Base-by-base conservation (phyloP, 2,888 invertebrate species). In the Eristalinus aeneus region DNA sequence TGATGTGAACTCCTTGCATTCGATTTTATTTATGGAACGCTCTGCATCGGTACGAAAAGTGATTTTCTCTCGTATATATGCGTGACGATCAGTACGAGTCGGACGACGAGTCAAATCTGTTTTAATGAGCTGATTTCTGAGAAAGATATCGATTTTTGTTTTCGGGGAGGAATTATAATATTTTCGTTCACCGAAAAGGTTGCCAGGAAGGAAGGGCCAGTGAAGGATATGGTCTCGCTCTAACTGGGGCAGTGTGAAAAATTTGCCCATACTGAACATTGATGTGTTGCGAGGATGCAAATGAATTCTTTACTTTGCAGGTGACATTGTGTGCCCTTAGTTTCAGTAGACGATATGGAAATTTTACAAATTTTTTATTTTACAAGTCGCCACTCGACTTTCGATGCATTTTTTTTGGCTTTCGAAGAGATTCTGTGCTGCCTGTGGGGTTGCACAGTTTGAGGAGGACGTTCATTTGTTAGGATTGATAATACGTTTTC, bases 81-180 rank as follows among this genome's bases (percentile, higher is more conserved):
- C 84, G 82, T 88, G 88, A 86, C 88, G 81, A 81, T 85, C 86
- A 78, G 80, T 80, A 80, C 79, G 75, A 88, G 79, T 56, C 77
- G 69, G 77, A 82, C 79, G 77, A 88, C 88, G 88, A 88, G 86
- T 88, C 88, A 89, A 89, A 88, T 88, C 88, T 87, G 87, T 88
- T 89, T 89, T 89, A 89, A 89, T 89, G 88, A 89, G 88, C 88
- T 88, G 89, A 89, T 89, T 88, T 89, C 88, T 87, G 73, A 79
- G 88, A 88, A 88, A 86, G 89, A 89, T 89, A 89, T 88, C 63
- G 80, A 82, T 79, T 82, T 82, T 87, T 76, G 85, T 64, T 60
- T 86, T 73, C 65, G 69, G 8, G 60, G 22, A 78, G 36, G 78
- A 82, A 82, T 78, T 74, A 78, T 86, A 86, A 86, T 86, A 86